Evolutionary conservation across 2,797 vertebrate species (phyloP).

Genomic region (Spinus olivaceus): DNA sequence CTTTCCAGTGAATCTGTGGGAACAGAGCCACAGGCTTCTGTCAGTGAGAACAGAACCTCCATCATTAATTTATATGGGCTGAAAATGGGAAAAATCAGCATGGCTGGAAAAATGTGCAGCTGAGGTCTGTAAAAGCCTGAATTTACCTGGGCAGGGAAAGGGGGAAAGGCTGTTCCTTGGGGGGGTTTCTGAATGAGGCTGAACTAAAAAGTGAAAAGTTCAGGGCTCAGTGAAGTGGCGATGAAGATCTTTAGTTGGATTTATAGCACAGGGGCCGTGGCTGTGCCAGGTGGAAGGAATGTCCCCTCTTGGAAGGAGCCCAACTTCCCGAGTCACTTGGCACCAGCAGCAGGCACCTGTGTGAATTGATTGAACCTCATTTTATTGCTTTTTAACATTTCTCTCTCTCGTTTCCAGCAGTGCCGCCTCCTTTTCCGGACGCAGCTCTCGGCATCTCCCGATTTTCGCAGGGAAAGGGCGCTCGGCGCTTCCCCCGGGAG

Average conservation of each 20-base stretch:
- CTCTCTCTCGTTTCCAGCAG: background rate
- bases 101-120: rapidly evolving
- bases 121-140: background rate
- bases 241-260: rapidly evolving
- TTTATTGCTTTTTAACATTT: background rate
- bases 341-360: background rate
- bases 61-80: background rate
- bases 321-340: rapidly evolving
- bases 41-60: background rate
- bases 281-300: background rate
- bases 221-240: rapidly evolving
- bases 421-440: rapidly evolving
- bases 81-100: background rate
- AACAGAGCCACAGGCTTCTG: background rate
- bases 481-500: background rate
- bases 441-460: rapidly evolving
- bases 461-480: rapidly evolving
- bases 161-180: background rate
- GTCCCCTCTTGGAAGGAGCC: background rate
- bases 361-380: rapidly evolving
- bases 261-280: rapidly evolving
- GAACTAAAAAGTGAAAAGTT: too few relatives aligned
- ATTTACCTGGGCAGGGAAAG: background rate
- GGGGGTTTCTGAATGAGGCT: background rate
- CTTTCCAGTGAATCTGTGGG: background rate